Percentiles rank a stretch among this genome's conserved stretches.
phyloP scores from a whole-genome alignment of 2,888 invertebrate species.

The Eurytoma californica region DNA sequence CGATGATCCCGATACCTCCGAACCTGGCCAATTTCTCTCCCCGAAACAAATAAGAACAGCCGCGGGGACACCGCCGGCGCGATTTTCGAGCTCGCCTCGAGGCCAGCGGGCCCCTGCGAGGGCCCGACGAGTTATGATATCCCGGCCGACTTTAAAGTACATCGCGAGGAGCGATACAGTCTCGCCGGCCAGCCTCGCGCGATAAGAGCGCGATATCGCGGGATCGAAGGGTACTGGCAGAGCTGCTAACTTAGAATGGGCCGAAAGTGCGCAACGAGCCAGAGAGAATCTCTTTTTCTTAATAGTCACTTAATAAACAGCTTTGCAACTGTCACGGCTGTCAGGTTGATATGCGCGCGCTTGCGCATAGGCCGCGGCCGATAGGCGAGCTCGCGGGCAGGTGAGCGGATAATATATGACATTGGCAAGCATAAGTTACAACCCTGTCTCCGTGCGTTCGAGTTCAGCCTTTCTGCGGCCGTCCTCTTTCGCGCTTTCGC shows the following conservation, averaged over 20 bases:
- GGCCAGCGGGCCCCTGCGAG: not conserved
- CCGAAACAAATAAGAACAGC: conserved; percentile 28
- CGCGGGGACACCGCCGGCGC: not conserved
- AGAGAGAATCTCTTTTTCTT: conserved; percentile 51
- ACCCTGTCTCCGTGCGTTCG: conserved; percentile 53
- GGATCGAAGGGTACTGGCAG: no score
- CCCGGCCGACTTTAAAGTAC: conserved; percentile 48
- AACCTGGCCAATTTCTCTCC: conserved; percentile 35
- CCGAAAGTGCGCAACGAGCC: conserved; percentile 45
- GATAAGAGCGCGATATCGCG: no score
- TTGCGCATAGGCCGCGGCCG: conserved; percentile 34
- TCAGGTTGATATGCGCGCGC: conserved; percentile 52
- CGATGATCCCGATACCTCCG: conserved; percentile 51
- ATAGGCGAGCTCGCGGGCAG: conserved; percentile 48
- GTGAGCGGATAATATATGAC: conserved; percentile 57
- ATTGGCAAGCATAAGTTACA: conserved; percentile 56
- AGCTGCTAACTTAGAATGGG: conserved; percentile 52
- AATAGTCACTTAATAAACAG: conserved; percentile 57
- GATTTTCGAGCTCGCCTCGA: conserved; percentile 5
- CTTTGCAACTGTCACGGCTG: conserved; percentile 56
- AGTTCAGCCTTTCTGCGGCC: conserved; percentile 6
- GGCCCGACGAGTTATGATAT: conserved; percentile 48
- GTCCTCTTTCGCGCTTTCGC: not conserved
- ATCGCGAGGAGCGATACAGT: conserved; percentile 27
- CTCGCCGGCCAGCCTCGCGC: no score